phyloP scores from a whole-genome alignment of 2,113 vertebrate genomes.

The Pitta sordida region DNA sequence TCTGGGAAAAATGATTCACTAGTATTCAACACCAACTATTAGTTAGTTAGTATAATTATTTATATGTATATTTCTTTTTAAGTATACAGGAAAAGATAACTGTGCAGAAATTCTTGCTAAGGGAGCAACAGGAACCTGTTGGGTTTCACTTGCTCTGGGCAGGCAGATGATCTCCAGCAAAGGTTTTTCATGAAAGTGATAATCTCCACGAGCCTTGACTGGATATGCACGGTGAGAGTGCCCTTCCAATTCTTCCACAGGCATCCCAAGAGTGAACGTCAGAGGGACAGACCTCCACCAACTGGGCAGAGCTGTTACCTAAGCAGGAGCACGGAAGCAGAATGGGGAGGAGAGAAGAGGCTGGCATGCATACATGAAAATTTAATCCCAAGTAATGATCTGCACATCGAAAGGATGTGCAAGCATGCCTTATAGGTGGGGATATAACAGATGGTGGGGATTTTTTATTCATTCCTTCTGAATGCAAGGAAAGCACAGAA shows the following conservation, averaged over 20 bases:
- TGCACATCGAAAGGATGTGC: not conserved
- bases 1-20: not conserved
- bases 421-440: not conserved
- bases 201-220: not conserved
- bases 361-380: not conserved
- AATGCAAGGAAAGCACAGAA: not conserved
- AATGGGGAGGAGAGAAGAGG: not conserved
- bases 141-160: not conserved
- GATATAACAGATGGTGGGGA: not conserved
- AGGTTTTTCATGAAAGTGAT: not conserved
- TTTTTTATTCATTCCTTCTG: not conserved
- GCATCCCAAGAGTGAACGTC: not conserved
- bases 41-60: not conserved
- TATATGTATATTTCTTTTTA: not conserved
- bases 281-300: not conserved
- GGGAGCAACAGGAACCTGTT: not conserved
- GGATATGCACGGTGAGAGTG: not conserved
- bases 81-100: not conserved
- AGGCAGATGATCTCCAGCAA: not conserved
- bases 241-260: not conserved
- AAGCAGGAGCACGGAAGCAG: not conserved
- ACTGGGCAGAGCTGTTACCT: not conserved
- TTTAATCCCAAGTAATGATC: not conserved
- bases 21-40: not conserved
- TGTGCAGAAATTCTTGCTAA: not conserved